phyloP scores from a whole-genome alignment of 2,888 invertebrate species.

The Merodon equestris region DNA sequence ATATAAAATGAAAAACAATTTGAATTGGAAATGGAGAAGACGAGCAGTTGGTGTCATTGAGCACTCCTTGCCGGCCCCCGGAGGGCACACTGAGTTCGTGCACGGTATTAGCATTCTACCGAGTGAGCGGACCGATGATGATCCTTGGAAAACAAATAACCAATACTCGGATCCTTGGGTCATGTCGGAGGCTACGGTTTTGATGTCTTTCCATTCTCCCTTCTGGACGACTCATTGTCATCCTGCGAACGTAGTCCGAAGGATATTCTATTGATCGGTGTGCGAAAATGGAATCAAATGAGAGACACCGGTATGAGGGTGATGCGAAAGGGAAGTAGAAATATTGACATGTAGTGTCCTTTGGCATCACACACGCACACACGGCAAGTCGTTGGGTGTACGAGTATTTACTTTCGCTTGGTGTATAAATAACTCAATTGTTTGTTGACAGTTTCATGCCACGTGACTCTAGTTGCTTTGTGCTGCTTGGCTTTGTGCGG shows the following conservation, averaged over 20 bases:
- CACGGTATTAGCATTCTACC: constrained; percentile 63
- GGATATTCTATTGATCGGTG: constrained; percentile 58
- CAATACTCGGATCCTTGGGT: constrained; percentile 23
- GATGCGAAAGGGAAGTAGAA: constrained; percentile 1
- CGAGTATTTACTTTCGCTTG: constrained; percentile 62
- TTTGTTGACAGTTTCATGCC: constrained; percentile 69
- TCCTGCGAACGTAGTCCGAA: constrained; percentile 34
- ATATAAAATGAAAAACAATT: constrained; percentile 55
- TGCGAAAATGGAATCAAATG: constrained; percentile 48
- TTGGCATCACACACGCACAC: constrained; percentile 29
- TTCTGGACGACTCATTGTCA: constrained; percentile 60
- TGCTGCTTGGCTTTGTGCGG: constrained; percentile 24
- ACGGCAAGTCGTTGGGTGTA: constrained; percentile 13
- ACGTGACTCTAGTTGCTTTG: constrained; percentile 64
- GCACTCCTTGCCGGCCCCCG: constrained; percentile 42
- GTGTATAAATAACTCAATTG: constrained; percentile 70
- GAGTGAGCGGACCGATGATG: constrained; percentile 31
- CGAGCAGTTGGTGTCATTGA: constrained; percentile 32
- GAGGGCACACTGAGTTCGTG: constrained; percentile 40
- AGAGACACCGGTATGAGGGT: background rate
- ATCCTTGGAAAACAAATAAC: constrained; percentile 62
- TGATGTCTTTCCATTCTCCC: too few relatives aligned
- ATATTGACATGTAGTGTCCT: constrained; percentile 61
- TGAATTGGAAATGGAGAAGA: background rate
- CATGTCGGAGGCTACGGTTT: too few relatives aligned